Evolutionary conservation across 2,888 invertebrate genomes (phyloP).

Genomic region (Phaedon cochleariae): DNA sequence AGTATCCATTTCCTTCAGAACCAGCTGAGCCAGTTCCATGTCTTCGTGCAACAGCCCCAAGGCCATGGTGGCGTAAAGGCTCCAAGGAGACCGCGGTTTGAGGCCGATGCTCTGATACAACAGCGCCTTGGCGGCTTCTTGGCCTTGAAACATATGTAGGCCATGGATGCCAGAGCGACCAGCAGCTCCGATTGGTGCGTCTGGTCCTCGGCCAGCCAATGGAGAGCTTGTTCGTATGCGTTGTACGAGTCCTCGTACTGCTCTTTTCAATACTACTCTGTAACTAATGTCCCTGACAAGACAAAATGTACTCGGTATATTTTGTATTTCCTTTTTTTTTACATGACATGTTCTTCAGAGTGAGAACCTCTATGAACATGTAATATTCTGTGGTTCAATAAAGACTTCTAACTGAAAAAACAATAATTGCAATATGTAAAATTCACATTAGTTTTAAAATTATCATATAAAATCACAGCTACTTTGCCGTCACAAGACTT

Average conservation of each 20-base stretch:
- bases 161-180: slow-evolving; percentile 87
- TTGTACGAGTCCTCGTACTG: slow-evolving; percentile 79
- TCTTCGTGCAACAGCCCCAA: slow-evolving; percentile 81
- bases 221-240: slow-evolving; percentile 78
- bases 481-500: too few relatives aligned
- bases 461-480: too few relatives aligned
- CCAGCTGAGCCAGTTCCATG: slow-evolving; percentile 73
- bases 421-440: too few relatives aligned
- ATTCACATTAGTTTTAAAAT: too few relatives aligned
- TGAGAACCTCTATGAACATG: too few relatives aligned
- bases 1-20: slow-evolving; percentile 74
- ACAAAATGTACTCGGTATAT: too few relatives aligned
- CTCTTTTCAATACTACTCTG: too few relatives aligned
- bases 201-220: slow-evolving; percentile 60
- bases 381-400: too few relatives aligned
- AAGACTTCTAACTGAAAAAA: too few relatives aligned
- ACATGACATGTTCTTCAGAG: too few relatives aligned
- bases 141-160: slow-evolving; percentile 80
- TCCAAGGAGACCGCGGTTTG: slow-evolving; percentile 72
- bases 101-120: slow-evolving; percentile 71
- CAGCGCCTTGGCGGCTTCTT: slow-evolving; percentile 78
- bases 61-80: slow-evolving; percentile 81
- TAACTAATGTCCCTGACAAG: too few relatives aligned
- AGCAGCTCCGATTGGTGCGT: slow-evolving; percentile 77
- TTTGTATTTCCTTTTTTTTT: too few relatives aligned